These are phyloP conservation scores for Cranoglanis bouderius DNA, from an alignment of 2,113 vertebrate species.

Conservation along the genomic window DNA sequence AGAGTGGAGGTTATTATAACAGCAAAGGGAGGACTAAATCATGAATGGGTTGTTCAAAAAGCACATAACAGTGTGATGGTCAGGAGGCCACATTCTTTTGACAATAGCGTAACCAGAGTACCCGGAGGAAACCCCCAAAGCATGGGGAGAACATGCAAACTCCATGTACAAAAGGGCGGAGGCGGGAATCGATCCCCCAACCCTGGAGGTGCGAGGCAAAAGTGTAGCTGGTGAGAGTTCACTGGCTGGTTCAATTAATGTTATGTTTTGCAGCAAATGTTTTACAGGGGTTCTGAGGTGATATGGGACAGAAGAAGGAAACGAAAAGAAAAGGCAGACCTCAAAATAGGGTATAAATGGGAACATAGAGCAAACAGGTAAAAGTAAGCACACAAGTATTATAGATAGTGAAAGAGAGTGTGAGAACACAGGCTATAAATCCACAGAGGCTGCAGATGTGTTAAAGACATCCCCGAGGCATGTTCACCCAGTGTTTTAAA, in stretches of 20 bases:
- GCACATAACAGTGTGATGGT: neutral
- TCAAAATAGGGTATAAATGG: neutral
- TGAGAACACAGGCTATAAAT: constrained; percentile 29
- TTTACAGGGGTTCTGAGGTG: neutral
- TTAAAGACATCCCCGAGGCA: constrained; percentile 31
- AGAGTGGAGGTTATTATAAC: neutral
- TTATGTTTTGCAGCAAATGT: neutral
- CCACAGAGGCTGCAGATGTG: constrained; percentile 19
- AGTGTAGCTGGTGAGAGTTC: neutral
- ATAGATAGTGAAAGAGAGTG: neutral
- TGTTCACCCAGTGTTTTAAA: constrained; percentile 26
- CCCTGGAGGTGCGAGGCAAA: no score
- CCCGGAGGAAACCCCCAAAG: no score
- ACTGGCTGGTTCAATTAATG: neutral
- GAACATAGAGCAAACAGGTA: neutral
- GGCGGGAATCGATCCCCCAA: no score
- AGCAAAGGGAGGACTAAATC: neutral
- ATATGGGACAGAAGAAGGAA: neutral
- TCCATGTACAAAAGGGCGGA: no score
- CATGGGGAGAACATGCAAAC: no score
- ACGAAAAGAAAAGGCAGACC: neutral
- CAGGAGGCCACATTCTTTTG: neutral
- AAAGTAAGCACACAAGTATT: neutral
- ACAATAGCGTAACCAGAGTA: no score
- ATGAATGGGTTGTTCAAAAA: neutral